Conservation (phyloP, 2,113 vertebrate genomes). For the Brienomyrus brachyistius region DNA sequence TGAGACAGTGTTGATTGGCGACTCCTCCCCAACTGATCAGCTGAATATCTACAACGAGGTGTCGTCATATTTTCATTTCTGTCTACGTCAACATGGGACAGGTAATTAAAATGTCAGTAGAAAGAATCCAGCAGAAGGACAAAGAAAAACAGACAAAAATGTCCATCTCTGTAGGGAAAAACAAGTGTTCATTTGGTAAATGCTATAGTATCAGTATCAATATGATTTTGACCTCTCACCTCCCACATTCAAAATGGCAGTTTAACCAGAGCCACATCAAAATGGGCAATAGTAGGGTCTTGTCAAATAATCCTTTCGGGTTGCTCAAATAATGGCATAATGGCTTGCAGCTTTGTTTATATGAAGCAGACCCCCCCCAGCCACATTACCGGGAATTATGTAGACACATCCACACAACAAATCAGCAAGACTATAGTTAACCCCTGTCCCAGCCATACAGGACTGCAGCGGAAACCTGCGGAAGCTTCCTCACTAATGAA, state of each 20-base stretch:
- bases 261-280: neutral
- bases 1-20: neutral
- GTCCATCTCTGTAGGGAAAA: neutral
- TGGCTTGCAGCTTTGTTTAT: neutral
- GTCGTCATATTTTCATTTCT: neutral
- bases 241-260: neutral
- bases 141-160: neutral
- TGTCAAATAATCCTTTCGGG: neutral
- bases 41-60: neutral
- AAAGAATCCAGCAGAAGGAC: neutral
- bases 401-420: neutral
- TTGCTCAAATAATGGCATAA: neutral
- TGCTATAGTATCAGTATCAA: neutral
- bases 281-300: neutral
- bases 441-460: neutral
- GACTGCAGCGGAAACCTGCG: neutral
- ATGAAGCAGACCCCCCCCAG: neutral
- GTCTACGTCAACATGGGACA: neutral
- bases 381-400: neutral
- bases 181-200: neutral
- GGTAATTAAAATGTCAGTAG: neutral
- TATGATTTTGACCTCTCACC: neutral
- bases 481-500: neutral
- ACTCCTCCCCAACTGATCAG: neutral
- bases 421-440: conserved; percentile 1